Base-by-base conservation (phyloP, 1,140 invertebrate genomes). In the Vollenhovia emeryi region DNA sequence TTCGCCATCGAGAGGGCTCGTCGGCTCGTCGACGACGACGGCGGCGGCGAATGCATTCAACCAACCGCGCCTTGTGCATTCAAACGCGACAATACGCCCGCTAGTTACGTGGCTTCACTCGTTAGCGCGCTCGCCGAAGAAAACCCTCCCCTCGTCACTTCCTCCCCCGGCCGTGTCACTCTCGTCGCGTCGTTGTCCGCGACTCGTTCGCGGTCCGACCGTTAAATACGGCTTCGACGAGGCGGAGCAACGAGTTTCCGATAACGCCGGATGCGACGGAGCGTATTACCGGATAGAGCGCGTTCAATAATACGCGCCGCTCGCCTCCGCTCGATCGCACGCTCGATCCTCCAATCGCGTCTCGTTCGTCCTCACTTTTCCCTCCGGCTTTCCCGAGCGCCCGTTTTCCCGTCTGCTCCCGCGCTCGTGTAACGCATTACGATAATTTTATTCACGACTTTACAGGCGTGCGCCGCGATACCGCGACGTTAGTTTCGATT, bases 211-310 rank as follows among this genome's bases (percentile, higher is more conserved):
- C 64, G 86, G 86, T 86, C 79, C 18, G 13, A 18, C 86, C 84
- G 91, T 91, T 91, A 91, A 91, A 92, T 90, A 92, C 86, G 86
- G 82, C 86, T 69, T 87, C 90, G 79, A 84, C 86, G 86, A 91
- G 87, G 86, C 84, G 85, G 87, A 88, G 90, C 89, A 91, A 93
- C 91, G 91, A 92, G 91, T 93, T 93, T 93, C 92, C 92, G 92
- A 93, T 93, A 93, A 93, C 91, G 89, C 89, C 90, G 88, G 92
- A 93, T 90, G 90, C 92, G 91, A 85, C 87, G 88, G 90, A 89
- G 86, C 91, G 91, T 92, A 92, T 92, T 93, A 91, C 87, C 87
- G 92, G 92, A 92, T 92, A 93, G 62, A 66, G 92, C 84, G 76
- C 82, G 87, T 82, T 89, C 91, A 90, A 89, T 90, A 90, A 90